phyloP scores from a whole-genome alignment of 2,797 vertebrate genomes.

The Craterocephalus amniculus region DNA sequence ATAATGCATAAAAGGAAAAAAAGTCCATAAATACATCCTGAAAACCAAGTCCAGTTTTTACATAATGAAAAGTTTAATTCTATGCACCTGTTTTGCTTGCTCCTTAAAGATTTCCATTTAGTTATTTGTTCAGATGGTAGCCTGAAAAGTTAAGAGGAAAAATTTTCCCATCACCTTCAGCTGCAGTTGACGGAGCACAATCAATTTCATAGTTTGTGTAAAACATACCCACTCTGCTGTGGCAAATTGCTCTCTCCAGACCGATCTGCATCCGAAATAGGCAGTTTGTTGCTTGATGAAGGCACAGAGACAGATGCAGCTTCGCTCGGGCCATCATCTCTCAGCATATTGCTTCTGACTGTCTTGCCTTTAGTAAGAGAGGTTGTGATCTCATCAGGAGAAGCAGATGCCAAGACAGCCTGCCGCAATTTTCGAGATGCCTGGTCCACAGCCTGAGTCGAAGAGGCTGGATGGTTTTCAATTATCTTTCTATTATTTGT shows the following conservation, averaged over 20 bases:
- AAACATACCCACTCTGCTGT: constrained; percentile 52
- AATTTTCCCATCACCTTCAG: neutral
- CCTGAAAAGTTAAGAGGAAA: constrained; percentile 58
- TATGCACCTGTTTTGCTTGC: constrained; percentile 73
- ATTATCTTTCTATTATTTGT: constrained; percentile 16
- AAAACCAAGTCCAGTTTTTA: neutral
- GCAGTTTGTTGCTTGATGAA: constrained; percentile 13
- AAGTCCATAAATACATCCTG: constrained; percentile 1
- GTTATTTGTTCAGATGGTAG: constrained; percentile 43
- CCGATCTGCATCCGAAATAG: constrained; percentile 20
- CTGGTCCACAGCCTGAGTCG: constrained; percentile 21
- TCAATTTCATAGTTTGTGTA: neutral
- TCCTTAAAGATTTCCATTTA: constrained; percentile 72
- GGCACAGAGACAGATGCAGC: constrained; percentile 14
- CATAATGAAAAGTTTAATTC: constrained; percentile 8
- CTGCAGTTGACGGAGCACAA: neutral
- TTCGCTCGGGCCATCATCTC: constrained; percentile 25
- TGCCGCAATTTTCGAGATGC: constrained; percentile 33
- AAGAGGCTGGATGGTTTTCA: constrained; percentile 22
- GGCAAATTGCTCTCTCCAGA: constrained; percentile 16
- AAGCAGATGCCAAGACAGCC: constrained; percentile 24
- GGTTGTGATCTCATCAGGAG: constrained; percentile 30
- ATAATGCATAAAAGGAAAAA: constrained; percentile 19
- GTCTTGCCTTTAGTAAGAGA: constrained; percentile 42
- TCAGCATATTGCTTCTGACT: constrained; percentile 19